Conservation (phyloP, 2,888 invertebrate genomes). For the Drosophila niveifrons region DNA sequence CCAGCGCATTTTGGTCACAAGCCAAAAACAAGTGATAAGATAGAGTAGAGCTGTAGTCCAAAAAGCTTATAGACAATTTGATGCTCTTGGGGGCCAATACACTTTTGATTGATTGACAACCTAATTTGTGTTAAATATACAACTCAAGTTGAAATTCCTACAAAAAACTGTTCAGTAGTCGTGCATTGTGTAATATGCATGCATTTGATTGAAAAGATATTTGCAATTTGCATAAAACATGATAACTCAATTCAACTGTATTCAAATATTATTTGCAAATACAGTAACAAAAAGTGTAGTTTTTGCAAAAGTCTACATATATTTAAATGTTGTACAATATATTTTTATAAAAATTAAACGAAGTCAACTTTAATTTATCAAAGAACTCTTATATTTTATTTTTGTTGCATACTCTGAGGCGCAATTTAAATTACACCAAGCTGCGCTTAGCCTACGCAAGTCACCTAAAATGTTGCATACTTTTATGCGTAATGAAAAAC, state of each 20-base stretch:
- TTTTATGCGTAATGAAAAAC: background rate
- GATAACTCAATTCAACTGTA: background rate
- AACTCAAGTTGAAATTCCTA: slow-evolving; percentile 4
- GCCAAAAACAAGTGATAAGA: slow-evolving; percentile 47
- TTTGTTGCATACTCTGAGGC: slow-evolving; percentile 31
- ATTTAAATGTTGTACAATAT: too few relatives aligned
- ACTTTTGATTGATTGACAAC: slow-evolving; percentile 25
- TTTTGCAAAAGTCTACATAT: too few relatives aligned
- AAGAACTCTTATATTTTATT: background rate
- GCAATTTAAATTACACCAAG: background rate
- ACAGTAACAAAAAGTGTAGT: background rate
- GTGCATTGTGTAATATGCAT: background rate
- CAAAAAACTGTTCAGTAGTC: background rate
- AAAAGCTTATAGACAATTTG: slow-evolving; percentile 8
- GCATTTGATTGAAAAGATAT: background rate
- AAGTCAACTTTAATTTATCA: too few relatives aligned
- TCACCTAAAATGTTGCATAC: background rate
- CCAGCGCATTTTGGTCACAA: slow-evolving; percentile 31
- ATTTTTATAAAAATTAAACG: too few relatives aligned
- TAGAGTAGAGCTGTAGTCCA: slow-evolving; percentile 21
- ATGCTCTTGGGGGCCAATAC: slow-evolving; percentile 37
- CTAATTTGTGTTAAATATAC: background rate
- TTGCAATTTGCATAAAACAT: background rate
- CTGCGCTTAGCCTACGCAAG: background rate
- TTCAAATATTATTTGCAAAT: background rate